These are phyloP conservation scores for Lucilia sericata DNA, from an alignment of 1,140 invertebrate genomes.

Conservation along the genomic window DNA sequence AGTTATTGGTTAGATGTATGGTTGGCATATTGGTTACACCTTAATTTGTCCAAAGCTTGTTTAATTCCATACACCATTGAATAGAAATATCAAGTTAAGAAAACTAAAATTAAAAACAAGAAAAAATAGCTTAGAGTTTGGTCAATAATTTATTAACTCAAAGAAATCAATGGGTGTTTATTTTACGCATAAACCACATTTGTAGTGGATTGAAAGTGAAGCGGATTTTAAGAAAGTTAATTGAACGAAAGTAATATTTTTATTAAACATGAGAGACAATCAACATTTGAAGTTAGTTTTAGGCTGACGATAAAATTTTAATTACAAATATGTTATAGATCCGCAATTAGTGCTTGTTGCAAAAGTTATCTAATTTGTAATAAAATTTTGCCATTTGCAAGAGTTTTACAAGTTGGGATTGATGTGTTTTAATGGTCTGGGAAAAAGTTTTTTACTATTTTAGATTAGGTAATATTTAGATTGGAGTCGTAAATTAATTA, in stretches of 20 bases:
- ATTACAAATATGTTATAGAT: no score
- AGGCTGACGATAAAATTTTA: no score
- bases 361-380: no score
- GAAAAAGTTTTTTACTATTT: no score
- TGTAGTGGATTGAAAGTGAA: constrained; percentile 25
- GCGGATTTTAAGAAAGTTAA: constrained; percentile 35
- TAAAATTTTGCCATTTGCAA: no score
- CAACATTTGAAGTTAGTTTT: no score
- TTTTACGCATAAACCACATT: constrained; percentile 27
- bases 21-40: constrained; percentile 36
- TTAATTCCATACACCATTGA: background rate
- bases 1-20: background rate
- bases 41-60: constrained; percentile 37
- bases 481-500: no score
- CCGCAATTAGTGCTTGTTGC: no score
- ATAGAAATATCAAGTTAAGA: background rate
- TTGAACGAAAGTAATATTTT: constrained; percentile 5
- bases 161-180: constrained; percentile 6
- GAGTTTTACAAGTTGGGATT: background rate
- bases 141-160: background rate
- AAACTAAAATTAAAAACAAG: background rate
- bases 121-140: background rate
- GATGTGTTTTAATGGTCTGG: background rate
- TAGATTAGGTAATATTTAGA: no score
- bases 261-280: no score